These are phyloP conservation scores for Myzus persicae DNA, from an alignment of 1,140 invertebrate genomes.

Conservation along the genomic window DNA sequence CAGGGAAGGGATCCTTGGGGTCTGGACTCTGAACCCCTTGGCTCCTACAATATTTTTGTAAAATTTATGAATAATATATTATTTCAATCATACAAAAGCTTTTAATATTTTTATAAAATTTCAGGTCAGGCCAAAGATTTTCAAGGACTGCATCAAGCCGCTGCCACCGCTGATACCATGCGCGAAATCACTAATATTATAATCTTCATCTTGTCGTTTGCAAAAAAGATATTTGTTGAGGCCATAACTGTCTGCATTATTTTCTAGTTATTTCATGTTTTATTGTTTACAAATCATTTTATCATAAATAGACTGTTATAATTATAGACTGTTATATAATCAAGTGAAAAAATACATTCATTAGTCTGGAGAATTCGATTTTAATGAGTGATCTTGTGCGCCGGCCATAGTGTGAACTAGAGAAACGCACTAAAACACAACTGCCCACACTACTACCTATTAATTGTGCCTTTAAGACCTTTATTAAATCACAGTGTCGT, in stretches of 20 bases:
- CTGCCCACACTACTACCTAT: background rate
- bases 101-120: too few species aligned
- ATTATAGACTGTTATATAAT: background rate
- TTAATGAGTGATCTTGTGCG: conserved; percentile 4
- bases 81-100: too few species aligned
- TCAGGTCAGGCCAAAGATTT: too few species aligned
- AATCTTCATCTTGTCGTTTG: too few species aligned
- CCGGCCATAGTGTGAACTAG: background rate
- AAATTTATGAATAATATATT: too few species aligned
- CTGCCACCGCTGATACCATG: too few species aligned
- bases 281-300: background rate
- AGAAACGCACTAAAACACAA: background rate
- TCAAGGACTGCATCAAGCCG: too few species aligned
- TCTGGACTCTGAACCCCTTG: too few species aligned
- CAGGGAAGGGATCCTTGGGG: too few species aligned
- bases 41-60: too few species aligned
- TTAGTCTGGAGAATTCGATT: background rate
- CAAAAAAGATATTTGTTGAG: too few species aligned
- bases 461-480: background rate
- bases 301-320: background rate
- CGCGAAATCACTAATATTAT: too few species aligned
- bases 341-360: background rate
- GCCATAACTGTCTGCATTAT: background rate
- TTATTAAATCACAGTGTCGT: background rate
- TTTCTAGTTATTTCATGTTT: background rate